Base-by-base conservation (phyloP, 2,888 invertebrate species). In the Meiosimyza platycephala region DNA sequence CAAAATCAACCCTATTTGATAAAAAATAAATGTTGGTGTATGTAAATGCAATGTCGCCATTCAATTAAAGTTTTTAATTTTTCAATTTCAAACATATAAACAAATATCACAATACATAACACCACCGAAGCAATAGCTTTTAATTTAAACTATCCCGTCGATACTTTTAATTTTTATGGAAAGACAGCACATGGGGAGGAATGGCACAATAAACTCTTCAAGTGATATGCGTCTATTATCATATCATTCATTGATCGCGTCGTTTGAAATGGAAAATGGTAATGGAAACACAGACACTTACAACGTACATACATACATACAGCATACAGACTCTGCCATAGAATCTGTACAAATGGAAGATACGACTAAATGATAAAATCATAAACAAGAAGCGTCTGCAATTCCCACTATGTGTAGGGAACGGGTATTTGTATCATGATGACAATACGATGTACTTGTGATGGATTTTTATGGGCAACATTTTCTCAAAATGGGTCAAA, bases 401-500 rank as follows among this genome's bases (percentile, higher is more conserved):
- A 70, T 63, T 40, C n/a, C 22, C 22, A 54, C 13, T 51, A 54
- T 48, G 11, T 55, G 63, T n/a, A 16, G 63, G 65, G 12, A 59
- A 60, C 13, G 13, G 12, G 50, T 67, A 7, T 40, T 18, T 59
- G 69, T 59, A 28, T 57, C 55, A 57, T 16, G 48, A 57, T 50
- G 40, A 40, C 7, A 11, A 15, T 40, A 9, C 1, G 18, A 63
- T 57, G 59, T 47, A n/a, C 47, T 62, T 15, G 18, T 22, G 50
- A 40, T 79, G 75, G 77, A 79, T 79, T 76, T 79, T 80, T 80
- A 81, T 81, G 79, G 80, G 76, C 82, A 81, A 78, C 82, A 83
- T 81, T 85, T 83, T 80, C 81, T 81, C 80, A 81, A 86, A 86
- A 86, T 87, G 82, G 86, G 85, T 86, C 86, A 87, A 86, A 86